Base-by-base conservation (phyloP, 35 echinoderm and acorn worm species). In the Apostichopus japonicus region DNA sequence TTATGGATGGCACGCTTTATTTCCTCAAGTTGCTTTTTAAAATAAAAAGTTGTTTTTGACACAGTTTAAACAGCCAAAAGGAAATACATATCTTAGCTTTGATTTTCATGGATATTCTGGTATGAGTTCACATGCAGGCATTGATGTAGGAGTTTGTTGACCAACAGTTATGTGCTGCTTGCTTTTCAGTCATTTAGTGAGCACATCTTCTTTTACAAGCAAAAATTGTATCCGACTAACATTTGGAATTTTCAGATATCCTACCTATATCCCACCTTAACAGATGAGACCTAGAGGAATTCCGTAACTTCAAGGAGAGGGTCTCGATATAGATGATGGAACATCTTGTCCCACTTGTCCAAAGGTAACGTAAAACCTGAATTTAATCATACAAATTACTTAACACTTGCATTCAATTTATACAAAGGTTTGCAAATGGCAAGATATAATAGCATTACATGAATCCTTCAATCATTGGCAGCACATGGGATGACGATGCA, bases 251-350 rank as follows among this genome's bases (percentile, higher is more conserved):
- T 81, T 7, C 79, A 81, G 79, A 55, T 81, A 51, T 11, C 21
- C 19, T 81, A 55, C 79, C 23, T 81, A 1, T 81, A 81, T 55
- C 79, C 7, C 54, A 81, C 54, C 27, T 19, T 81, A 19, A 44
- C 19, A 17, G 54, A 81, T 81, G 79, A 81, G 79, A 81, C 79
- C 8, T 81, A 53, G 79, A 81, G 54, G 54, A 81, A 55, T 81
- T 53, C 27, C 79, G 79, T 55, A 6, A 81, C 54, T 81, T 10
- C 79, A 8, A 81, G 6, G 6, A 13, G 79, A 25, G 79, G 10
- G 9, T 55, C 6, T 19, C 5, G n/a, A 44, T 7, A 25, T 81
- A 16, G 79, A 81, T 25, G 79, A 81, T 81, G 79, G 79, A 55
- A 11, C 79, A 11, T 81, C 79, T 25, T 81, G 79, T 81, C 79